These are phyloP conservation scores for Cyphomyrus plagiostoma DNA, from an alignment of 2,113 vertebrate genomes.

Conservation along the genomic window DNA sequence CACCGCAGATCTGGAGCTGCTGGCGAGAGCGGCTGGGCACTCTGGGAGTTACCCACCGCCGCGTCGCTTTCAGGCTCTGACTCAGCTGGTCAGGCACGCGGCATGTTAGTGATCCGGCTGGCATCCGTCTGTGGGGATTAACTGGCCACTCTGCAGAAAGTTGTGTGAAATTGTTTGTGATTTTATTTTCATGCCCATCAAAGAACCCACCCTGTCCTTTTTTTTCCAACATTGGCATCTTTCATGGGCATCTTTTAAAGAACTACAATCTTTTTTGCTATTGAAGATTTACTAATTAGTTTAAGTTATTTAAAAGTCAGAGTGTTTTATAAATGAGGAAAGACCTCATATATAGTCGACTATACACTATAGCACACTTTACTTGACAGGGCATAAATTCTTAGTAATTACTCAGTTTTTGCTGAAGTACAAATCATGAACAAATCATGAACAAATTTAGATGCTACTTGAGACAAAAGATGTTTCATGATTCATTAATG, in stretches of 20 bases:
- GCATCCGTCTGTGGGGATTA: conserved; percentile 50
- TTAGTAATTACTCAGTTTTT: neutral
- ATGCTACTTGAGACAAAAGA: neutral
- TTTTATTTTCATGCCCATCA: neutral
- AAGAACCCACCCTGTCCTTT: neutral
- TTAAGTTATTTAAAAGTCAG: neutral
- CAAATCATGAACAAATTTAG: neutral
- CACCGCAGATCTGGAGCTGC: neutral
- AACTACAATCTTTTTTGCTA: no score
- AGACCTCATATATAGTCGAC: neutral
- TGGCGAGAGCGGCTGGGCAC: neutral
- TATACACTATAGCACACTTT: neutral
- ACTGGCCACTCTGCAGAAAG: conserved; percentile 47
- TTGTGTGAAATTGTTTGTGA: conserved; percentile 62
- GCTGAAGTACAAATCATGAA: neutral
- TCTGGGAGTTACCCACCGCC: neutral
- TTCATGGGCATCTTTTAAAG: neutral
- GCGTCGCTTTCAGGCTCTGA: conserved; percentile 30
- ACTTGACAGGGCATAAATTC: neutral
- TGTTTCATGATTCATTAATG: neutral
- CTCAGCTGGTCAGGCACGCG: conserved; percentile 33
- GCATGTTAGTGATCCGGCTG: conserved; percentile 32
- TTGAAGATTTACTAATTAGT: neutral
- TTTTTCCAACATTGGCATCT: neutral
- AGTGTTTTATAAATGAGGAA: neutral